Evolutionary conservation across 1,140 invertebrate species (phyloP), one percentile per base, ranked within the genome.

Genomic region (Lordiphosa clarofinis): DNA sequence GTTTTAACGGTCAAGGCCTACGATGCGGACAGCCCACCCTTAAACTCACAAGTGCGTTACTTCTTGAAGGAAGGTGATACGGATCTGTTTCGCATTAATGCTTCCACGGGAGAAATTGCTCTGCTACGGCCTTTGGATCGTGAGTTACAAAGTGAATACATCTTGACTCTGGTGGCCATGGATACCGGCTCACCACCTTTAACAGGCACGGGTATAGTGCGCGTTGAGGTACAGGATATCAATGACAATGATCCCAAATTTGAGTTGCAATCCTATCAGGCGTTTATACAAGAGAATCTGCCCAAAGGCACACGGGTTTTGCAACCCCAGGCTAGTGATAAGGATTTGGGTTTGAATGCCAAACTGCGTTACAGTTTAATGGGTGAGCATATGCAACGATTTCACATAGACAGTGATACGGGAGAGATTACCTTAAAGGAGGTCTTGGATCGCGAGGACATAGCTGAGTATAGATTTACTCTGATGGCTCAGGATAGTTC

Each of bases 181-280:
- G 96, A 98, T 91, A 96, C 95, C 63, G 96, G 96, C 54, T 96
- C 95, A 11, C 96, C 96, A 12, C 94, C 96, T 2, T 90, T 97
- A 13, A 98, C 96, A 10, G 96, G 96, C 47, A 95, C 95, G 1
- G 96, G 96, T 33, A 94, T 94, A 33, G 93, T 99, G 1, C 92
- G 92, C 69, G 93, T 99, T 35, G 90, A 96, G 42, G 96, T 99
- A 4, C 93, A 96, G 89, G 97, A 99, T 88, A 93, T 97, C 28
- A 99, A 99, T 88, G 97, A 99, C 89, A 96, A 98, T 88, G 94
- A 92, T 72, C 97, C 97, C 0, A 92, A 94, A 69, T 96, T 96
- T 76, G 93, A 93, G 69, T 91, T 94, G 55, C 93, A 94, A 74
- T 93, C 93, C 19, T 97, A 97, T 87, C 91, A 92, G 70, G 93